Evolutionary conservation across 2,113 vertebrate genomes (phyloP).

Genomic region (Cephalopterus ornatus): DNA sequence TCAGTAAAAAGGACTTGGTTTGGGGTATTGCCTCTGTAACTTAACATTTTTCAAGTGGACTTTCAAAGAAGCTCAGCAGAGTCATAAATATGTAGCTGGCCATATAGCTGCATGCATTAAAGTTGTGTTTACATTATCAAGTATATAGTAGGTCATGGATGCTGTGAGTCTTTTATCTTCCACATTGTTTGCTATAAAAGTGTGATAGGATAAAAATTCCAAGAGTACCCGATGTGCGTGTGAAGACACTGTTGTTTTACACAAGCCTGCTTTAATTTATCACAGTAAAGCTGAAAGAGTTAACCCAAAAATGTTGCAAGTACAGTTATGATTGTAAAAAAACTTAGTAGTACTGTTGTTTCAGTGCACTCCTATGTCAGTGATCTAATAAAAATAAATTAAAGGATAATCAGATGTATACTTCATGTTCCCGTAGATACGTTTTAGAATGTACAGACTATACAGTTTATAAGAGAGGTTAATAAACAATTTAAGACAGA

Average conservation of each 20-base stretch:
- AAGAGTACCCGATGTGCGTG: conserved; percentile 28
- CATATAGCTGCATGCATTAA: background rate
- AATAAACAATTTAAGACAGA: conserved; percentile 49
- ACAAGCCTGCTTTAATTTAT: conserved; percentile 14
- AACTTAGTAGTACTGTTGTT: conserved; percentile 2
- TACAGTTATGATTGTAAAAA: conserved; percentile 12
- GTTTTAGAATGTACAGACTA: conserved; percentile 37
- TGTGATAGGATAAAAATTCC: conserved; percentile 9
- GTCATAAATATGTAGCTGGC: background rate
- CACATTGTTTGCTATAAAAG: background rate
- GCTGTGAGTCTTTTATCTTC: conserved; percentile 9
- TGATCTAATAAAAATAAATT: conserved; percentile 51
- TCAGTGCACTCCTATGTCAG: background rate
- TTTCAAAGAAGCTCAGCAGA: background rate
- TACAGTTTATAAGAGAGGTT: conserved; percentile 2
- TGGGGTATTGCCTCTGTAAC: background rate
- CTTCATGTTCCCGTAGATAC: background rate
- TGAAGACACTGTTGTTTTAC: conserved; percentile 36
- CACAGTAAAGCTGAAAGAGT: conserved; percentile 21
- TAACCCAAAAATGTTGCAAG: conserved; percentile 26
- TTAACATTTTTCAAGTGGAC: background rate
- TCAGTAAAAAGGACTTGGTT: background rate
- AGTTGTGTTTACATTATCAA: background rate
- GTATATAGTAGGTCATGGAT: background rate
- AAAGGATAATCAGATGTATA: conserved; percentile 6